A percentile compares a stretch with the other conserved stretches of the same genome.
phyloP scores from a whole-genome alignment of 92 coral and sea anemone genomes.

The Actinostola sp. region DNA sequence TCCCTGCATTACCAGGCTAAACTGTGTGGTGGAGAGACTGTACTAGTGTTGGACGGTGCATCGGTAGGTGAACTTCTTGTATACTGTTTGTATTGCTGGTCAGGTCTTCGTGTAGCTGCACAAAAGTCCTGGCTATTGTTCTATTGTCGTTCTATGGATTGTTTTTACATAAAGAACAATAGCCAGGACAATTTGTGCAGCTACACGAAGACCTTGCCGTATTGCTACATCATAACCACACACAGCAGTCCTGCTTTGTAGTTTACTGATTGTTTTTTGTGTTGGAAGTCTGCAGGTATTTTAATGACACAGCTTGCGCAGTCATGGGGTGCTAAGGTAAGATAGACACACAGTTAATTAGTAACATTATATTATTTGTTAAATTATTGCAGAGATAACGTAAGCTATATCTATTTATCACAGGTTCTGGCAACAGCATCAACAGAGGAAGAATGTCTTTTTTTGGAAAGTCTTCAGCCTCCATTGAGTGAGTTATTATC shows the following conservation, averaged over 20 bases:
- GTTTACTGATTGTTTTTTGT: background rate
- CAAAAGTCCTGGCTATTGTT: no score
- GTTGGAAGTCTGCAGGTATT: slow-evolving; percentile 84
- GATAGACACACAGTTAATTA: background rate
- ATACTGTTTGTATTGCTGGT: background rate
- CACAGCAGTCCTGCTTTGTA: background rate
- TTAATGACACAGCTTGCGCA: slow-evolving; percentile 89
- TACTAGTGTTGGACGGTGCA: slow-evolving; percentile 88
- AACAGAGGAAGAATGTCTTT: slow-evolving; percentile 83
- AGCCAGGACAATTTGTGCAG: no score
- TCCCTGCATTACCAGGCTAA: slow-evolving; percentile 89
- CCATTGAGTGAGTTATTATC: slow-evolving; percentile 61
- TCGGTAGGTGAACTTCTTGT: slow-evolving; percentile 58
- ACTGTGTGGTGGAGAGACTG: slow-evolving; percentile 96
- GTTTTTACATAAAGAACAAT: no score
- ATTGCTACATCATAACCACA: no score
- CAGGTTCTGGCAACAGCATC: slow-evolving; percentile 90
- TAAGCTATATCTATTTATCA: slow-evolving; percentile 6
- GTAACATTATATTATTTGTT: no score
- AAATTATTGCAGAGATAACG: no score
- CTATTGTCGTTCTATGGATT: no score
- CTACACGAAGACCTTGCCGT: no score
- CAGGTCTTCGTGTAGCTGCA: no score
- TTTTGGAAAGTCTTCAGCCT: slow-evolving; percentile 81
- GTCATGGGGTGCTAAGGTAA: slow-evolving; percentile 96